These are phyloP conservation scores for Temnothorax ravouxi DNA, from an alignment of 2,888 invertebrate species.

Conservation along the genomic window DNA sequence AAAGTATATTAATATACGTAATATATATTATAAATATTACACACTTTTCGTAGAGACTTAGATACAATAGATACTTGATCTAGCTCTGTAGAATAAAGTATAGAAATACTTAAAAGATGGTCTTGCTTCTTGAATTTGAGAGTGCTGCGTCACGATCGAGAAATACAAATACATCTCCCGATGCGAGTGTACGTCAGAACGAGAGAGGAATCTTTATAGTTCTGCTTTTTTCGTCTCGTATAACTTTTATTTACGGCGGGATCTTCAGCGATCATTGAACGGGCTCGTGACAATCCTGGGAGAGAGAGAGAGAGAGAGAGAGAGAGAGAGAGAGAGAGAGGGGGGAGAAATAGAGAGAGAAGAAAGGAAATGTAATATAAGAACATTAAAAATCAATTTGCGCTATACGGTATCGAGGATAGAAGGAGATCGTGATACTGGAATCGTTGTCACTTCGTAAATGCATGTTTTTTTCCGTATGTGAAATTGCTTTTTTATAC, in stretches of 20 bases:
- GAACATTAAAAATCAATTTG: conserved; percentile 69
- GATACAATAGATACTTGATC: no score
- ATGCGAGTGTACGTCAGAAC: conserved; percentile 48
- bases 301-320: neutral
- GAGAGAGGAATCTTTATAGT: conserved; percentile 69
- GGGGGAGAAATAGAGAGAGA: neutral
- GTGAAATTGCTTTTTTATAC: conserved; percentile 30
- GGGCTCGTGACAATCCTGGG: conserved; percentile 61
- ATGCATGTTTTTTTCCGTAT: conserved; percentile 12
- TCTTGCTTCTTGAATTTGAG: conserved; percentile 8
- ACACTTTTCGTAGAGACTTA: neutral
- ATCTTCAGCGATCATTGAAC: conserved; percentile 67
- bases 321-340: neutral
- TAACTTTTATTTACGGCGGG: conserved; percentile 70
- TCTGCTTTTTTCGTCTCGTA: conserved; percentile 63
- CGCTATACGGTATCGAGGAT: conserved; percentile 59
- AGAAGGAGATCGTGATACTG: conserved; percentile 8
- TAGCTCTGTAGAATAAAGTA: conserved; percentile 1
- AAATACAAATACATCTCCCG: conserved; percentile 57
- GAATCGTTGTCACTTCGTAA: conserved; percentile 44
- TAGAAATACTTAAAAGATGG: neutral
- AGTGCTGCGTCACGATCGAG: conserved; percentile 25
- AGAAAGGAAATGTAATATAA: conserved; percentile 57
- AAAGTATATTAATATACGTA: neutral
- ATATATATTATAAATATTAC: neutral